Percentiles rank a stretch among this genome's conserved stretches.
Conservation (phyloP, 2,888 invertebrate genomes). For the Tricholauxania praeusta region DNA sequence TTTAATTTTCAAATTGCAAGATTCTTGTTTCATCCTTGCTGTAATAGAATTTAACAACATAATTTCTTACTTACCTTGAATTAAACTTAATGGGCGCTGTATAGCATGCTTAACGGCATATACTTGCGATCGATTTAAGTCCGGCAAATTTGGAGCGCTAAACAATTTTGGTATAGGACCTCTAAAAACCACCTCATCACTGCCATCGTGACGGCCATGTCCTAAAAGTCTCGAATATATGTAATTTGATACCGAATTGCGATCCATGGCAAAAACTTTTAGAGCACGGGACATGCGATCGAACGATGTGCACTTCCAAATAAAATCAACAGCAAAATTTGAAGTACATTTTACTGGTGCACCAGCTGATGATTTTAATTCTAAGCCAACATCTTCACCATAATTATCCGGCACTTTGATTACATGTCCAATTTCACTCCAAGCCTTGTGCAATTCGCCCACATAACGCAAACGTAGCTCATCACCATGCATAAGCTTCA, state of each 20-base stretch:
- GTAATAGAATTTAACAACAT: background rate
- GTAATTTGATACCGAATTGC: slow-evolving; percentile 95
- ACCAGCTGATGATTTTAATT: slow-evolving; percentile 90
- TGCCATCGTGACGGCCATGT: slow-evolving; percentile 94
- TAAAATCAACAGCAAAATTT: slow-evolving; percentile 98
- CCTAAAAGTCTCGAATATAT: slow-evolving; percentile 97
- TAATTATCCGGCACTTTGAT: slow-evolving; percentile 96
- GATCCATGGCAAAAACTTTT: slow-evolving; percentile 95
- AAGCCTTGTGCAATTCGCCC: slow-evolving; percentile 92
- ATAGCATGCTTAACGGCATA: slow-evolving; percentile 98
- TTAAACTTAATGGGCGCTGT: slow-evolving; percentile 93
- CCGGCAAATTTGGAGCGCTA: slow-evolving; percentile 96
- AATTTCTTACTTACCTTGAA: slow-evolving; percentile 78
- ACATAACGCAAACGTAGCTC: slow-evolving; percentile 93
- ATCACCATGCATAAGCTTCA: slow-evolving; percentile 99
- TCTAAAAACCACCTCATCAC: slow-evolving; percentile 92
- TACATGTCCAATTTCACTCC: slow-evolving; percentile 98
- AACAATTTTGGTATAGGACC: slow-evolving; percentile 93
- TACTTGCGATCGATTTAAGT: slow-evolving; percentile 96
- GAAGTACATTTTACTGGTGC: slow-evolving; percentile 95
- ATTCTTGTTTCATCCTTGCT: no score
- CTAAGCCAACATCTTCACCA: slow-evolving; percentile 98
- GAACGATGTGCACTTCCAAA: slow-evolving; percentile 99
- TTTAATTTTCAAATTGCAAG: no score
- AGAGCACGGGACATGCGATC: slow-evolving; percentile 97